A percentile compares a stretch with the other conserved stretches of the same genome.
These are phyloP conservation scores for Dolichotis patagonum DNA, from an alignment of 2,113 vertebrate species.

Conservation along the genomic window DNA sequence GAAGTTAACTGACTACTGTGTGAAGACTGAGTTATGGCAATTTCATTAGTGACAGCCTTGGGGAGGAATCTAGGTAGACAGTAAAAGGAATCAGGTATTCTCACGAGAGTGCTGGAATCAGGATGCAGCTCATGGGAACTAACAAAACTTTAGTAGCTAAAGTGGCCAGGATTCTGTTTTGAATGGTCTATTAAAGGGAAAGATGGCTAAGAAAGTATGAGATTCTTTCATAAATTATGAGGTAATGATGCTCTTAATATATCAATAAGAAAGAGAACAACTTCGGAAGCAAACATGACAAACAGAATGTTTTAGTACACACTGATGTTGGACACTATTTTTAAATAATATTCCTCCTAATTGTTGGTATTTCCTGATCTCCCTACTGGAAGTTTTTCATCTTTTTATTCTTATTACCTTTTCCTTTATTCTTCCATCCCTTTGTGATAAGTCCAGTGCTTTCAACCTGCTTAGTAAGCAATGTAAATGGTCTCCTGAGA, in stretches of 20 bases:
- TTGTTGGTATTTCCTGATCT: neutral
- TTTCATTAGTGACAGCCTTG: neutral
- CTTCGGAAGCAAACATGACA: neutral
- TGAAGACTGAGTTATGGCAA: neutral
- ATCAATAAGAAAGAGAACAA: neutral
- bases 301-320: neutral
- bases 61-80: neutral
- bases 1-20: neutral
- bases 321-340: neutral
- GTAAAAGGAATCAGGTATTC: neutral
- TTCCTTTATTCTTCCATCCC: constrained; percentile 8
- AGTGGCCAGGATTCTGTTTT: neutral
- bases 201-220: neutral
- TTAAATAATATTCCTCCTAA: neutral
- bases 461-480: neutral
- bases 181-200: neutral
- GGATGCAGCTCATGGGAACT: neutral
- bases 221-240: neutral
- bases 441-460: neutral
- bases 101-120: too few species aligned
- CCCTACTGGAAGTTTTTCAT: neutral
- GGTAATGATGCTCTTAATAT: neutral
- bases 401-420: neutral
- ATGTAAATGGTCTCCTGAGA: neutral
- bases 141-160: neutral